Conservation (phyloP, 2,797 vertebrate genomes). For the Rhynchotus rufescens region DNA sequence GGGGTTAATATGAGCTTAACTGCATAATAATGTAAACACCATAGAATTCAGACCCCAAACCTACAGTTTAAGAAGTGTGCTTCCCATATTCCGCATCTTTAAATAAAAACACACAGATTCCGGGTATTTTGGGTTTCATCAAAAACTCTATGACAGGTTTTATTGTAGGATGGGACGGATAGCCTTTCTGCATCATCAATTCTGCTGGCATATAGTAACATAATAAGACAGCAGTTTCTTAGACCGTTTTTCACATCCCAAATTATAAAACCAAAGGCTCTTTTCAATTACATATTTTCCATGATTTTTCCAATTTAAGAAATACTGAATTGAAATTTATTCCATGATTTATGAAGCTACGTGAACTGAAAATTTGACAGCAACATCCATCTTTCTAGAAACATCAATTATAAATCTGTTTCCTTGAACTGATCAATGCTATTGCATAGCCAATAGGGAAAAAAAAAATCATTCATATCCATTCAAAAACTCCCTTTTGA, state of each 20-base stretch:
- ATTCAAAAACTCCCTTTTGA: neutral
- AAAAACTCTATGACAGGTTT: neutral
- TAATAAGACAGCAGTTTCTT: neutral
- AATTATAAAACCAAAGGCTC: slow-evolving; percentile 19
- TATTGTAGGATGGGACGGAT: neutral
- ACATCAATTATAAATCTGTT: neutral
- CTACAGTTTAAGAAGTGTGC: neutral
- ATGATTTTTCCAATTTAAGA: slow-evolving; percentile 33
- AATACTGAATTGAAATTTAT: slow-evolving; percentile 38
- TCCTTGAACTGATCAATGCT: neutral
- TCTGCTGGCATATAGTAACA: neutral
- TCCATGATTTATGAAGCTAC: neutral
- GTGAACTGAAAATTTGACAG: neutral
- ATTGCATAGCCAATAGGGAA: neutral
- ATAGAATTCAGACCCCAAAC: neutral
- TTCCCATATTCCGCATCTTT: neutral
- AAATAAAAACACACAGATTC: neutral
- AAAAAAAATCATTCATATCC: neutral
- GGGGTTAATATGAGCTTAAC: neutral
- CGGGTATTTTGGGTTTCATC: neutral
- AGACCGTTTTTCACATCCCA: neutral
- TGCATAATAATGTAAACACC: neutral
- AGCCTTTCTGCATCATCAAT: neutral
- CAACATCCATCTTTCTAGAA: neutral
- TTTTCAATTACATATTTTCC: slow-evolving; percentile 23